Conservation (phyloP, 2,888 invertebrate genomes). For the Lasioglossum zephyrum region DNA sequence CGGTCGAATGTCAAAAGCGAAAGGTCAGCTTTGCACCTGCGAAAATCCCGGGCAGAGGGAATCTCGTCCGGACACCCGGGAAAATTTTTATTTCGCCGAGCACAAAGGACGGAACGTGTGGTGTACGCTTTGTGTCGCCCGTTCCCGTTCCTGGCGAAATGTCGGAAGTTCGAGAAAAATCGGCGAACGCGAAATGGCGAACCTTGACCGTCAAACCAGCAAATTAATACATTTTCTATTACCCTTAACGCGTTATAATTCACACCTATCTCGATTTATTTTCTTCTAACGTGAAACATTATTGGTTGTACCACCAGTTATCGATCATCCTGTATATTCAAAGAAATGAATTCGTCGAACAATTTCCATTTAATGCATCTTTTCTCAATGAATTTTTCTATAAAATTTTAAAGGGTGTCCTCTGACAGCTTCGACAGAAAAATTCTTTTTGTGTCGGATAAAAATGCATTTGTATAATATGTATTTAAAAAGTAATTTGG, state of each 20-base stretch:
- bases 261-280: neutral
- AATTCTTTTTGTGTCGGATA: no score
- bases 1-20: constrained; percentile 29
- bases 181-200: constrained; percentile 7
- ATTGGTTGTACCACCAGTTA: neutral
- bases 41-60: constrained; percentile 3
- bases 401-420: no score
- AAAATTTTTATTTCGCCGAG: neutral
- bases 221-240: constrained; percentile 29
- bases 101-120: neutral
- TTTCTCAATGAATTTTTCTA: no score
- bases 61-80: neutral
- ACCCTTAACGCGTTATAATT: neutral
- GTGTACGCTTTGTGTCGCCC: neutral
- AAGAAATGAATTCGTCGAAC: no score
- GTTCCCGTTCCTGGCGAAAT: neutral
- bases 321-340: no score
- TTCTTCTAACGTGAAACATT: neutral
- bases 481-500: no score
- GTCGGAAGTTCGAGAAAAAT: constrained; percentile 22
- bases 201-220: neutral
- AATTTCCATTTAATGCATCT: neutral
- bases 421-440: no score
- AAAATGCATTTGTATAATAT: no score
- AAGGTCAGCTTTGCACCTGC: constrained; percentile 25